Base-by-base conservation (phyloP, 2,113 vertebrate species). In the Elephas maximus region DNA sequence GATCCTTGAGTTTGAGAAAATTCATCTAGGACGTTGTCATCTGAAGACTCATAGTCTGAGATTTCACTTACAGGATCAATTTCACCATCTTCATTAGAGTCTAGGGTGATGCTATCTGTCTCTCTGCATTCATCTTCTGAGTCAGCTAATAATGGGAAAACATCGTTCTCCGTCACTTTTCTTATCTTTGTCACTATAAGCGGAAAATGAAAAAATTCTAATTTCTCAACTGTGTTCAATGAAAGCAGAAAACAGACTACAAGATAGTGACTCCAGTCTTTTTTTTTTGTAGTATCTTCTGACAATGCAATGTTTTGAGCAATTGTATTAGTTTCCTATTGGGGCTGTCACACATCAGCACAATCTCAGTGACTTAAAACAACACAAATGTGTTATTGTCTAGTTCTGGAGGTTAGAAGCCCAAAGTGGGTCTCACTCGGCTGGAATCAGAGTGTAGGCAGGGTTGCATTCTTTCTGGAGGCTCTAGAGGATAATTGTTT, bases 1-100 rank as follows among this genome's bases (percentile, higher is more conserved):
- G 71, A 93, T 80, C 90, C 79, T 48, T 57, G 65, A 88, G 60
- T 63, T 74, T 80, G 94, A 94, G 73, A 91, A 84, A 93, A 81
- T 63, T 51, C 65, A 85, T 30, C 26, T 1, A 48, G 44, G 41
- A 30, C n/a, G 2, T 5, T 28, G 51, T 67, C 63, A 51, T 57
- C 33, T 51, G 92, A 95, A 76, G 89, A 93, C 62, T 84, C 81
- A 78, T 6, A 15, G 37, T 28, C 67, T 94, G 97, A 88, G 77
- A 92, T 79, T 82, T 89, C 89, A 62, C 76, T 67, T 17, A 9
- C 0, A 24, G 41, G 82, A 71, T 48, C 67, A 63, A 37, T 84
- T 79, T 84, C 48, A 2, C 60, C 21, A n/a, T 8, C 83, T 57
- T 90, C 48, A 4, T 28, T 83, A 33, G 12, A 45, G 17, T 67